phyloP scores from a whole-genome alignment of 2,888 invertebrate genomes.

The Labia minor region DNA sequence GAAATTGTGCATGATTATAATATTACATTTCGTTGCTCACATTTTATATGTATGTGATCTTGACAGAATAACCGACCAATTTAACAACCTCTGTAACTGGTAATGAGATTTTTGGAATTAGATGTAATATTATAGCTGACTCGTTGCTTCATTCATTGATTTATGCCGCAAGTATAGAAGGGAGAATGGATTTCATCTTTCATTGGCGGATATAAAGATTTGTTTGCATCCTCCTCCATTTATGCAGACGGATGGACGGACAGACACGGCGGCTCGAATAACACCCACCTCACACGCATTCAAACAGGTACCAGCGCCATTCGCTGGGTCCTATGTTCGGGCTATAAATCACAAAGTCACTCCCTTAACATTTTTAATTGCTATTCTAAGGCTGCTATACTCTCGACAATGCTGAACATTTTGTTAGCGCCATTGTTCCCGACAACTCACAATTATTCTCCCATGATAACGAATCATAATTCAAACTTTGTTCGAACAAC shows the following conservation, averaged over 20 bases:
- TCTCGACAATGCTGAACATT: not conserved
- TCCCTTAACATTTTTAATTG: constrained; percentile 7
- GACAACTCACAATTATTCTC: not conserved
- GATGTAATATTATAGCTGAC: too few relatives aligned
- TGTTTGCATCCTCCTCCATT: not conserved
- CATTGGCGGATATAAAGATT: constrained; percentile 1
- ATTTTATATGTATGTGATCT: too few relatives aligned
- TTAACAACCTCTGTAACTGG: too few relatives aligned
- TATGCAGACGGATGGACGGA: not conserved
- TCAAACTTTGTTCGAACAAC: not conserved
- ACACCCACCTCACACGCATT: not conserved
- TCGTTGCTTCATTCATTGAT: not conserved
- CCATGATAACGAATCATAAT: not conserved
- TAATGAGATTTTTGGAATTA: too few relatives aligned
- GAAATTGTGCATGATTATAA: too few relatives aligned
- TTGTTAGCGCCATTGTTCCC: not conserved
- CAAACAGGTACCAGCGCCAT: not conserved
- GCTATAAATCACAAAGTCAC: constrained; percentile 13
- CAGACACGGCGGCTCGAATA: not conserved
- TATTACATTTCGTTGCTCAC: too few relatives aligned
- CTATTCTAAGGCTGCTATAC: not conserved
- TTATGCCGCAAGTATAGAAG: not conserved
- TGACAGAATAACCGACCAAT: too few relatives aligned
- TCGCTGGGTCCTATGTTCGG: not conserved
- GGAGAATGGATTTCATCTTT: not conserved